phyloP scores from a whole-genome alignment of 1,140 invertebrate genomes.

The Pomphorhynchus laevis region DNA sequence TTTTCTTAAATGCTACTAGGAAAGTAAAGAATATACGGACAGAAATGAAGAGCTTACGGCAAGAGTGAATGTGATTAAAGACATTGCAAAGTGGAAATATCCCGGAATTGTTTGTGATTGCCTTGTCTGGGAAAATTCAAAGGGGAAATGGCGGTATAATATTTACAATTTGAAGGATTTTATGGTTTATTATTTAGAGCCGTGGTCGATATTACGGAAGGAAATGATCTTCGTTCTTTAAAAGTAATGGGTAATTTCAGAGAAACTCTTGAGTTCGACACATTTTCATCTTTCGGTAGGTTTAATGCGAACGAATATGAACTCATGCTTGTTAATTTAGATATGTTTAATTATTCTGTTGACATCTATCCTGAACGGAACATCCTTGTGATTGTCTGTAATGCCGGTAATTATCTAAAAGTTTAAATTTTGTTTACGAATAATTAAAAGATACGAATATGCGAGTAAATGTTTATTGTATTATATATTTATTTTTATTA shows the following conservation, averaged over 20 bases:
- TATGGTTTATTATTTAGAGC: slow-evolving; percentile 25
- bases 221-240: slow-evolving; percentile 37
- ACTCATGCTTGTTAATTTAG: slow-evolving; percentile 13
- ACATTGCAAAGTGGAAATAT: slow-evolving; percentile 44
- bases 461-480: too few species aligned
- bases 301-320: not conserved
- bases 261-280: slow-evolving; percentile 36
- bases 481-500: too few species aligned
- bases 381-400: slow-evolving; percentile 52
- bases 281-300: slow-evolving; percentile 27
- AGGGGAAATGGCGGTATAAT: slow-evolving; percentile 32
- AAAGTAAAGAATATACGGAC: too few species aligned
- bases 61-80: slow-evolving; percentile 39
- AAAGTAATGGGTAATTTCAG: slow-evolving; percentile 45
- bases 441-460: too few species aligned
- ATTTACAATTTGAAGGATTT: not conserved
- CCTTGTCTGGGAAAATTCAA: slow-evolving; percentile 54
- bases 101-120: slow-evolving; percentile 58
- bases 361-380: slow-evolving; percentile 71
- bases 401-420: slow-evolving; percentile 38
- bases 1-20: too few species aligned
- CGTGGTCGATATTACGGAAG: slow-evolving; percentile 46
- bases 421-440: not conserved
- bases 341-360: slow-evolving; percentile 52
- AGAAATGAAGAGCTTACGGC: slow-evolving; percentile 64